Conservation (phyloP, 2,797 vertebrate species). For the Danio kyathit region DNA sequence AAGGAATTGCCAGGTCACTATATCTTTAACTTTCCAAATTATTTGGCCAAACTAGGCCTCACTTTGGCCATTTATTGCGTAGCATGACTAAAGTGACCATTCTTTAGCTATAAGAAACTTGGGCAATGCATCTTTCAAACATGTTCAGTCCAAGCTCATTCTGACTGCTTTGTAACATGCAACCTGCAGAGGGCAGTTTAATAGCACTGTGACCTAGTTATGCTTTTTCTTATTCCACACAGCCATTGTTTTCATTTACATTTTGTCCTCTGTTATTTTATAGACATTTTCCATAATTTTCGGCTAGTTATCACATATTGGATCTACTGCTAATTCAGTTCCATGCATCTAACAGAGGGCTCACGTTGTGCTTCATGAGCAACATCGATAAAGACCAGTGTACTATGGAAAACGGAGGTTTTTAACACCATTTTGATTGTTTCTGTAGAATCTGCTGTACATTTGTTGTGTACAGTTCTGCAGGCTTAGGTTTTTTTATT, state of each 20-base stretch:
- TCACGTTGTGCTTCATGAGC: background rate
- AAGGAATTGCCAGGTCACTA: background rate
- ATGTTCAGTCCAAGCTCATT: background rate
- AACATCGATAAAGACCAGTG: background rate
- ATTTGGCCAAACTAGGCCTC: background rate
- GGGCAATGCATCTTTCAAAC: background rate
- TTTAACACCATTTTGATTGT: background rate
- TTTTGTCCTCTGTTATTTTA: background rate
- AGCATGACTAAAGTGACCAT: background rate
- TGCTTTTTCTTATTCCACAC: background rate
- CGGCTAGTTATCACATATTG: background rate
- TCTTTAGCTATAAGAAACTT: background rate
- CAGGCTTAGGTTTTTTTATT: background rate
- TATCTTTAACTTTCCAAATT: background rate
- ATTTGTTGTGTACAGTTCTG: background rate
- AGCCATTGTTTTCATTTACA: background rate
- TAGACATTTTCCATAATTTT: background rate
- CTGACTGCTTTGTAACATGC: background rate
- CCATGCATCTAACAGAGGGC: no score
- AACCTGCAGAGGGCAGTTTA: constrained; percentile 4
- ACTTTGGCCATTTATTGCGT: background rate
- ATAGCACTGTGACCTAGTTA: background rate
- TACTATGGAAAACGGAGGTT: background rate
- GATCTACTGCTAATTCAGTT: no score
- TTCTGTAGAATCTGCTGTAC: background rate